Conservation (phyloP, 1,140 invertebrate genomes). For the Trichonephila clavipes region DNA sequence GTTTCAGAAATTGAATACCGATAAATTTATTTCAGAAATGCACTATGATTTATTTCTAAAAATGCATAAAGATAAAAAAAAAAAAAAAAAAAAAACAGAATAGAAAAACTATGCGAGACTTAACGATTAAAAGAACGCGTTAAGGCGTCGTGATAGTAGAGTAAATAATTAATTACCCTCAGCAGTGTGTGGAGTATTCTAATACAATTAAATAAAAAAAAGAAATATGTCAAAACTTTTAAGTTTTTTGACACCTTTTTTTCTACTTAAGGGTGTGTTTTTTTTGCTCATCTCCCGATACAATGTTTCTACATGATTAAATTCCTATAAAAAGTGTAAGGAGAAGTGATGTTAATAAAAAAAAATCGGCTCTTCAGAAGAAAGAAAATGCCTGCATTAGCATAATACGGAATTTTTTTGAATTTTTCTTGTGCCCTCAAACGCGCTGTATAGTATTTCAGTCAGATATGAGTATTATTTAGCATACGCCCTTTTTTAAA, state of each 20-base stretch:
- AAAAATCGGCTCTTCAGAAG: not conserved
- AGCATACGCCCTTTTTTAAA: not conserved
- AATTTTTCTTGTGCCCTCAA: not conserved
- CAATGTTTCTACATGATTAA: constrained; percentile 41
- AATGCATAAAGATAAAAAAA: not conserved
- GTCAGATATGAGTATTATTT: not conserved
- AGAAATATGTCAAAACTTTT: constrained; percentile 5
- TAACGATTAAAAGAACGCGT: constrained; percentile 9
- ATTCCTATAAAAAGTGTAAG: constrained; percentile 6
- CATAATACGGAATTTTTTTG: not conserved
- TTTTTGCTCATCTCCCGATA: not conserved
- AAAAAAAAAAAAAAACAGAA: not conserved
- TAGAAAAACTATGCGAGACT: not conserved
- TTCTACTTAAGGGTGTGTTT: not conserved
- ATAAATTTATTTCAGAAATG: not conserved
- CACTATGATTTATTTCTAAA: not conserved
- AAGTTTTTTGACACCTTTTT: constrained; percentile 33
- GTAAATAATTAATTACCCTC: constrained; percentile 18
- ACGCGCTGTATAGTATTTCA: not conserved
- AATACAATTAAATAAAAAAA: constrained; percentile 27
- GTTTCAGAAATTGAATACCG: not conserved
- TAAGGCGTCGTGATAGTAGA: constrained; percentile 17
- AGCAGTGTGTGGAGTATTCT: not conserved
- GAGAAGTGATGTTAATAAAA: not conserved
- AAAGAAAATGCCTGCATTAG: not conserved